Evolutionary conservation across 2,113 vertebrate genomes (phyloP), one percentile per base, ranked within the genome.

Genomic region (Muntiacus reevesi): DNA sequence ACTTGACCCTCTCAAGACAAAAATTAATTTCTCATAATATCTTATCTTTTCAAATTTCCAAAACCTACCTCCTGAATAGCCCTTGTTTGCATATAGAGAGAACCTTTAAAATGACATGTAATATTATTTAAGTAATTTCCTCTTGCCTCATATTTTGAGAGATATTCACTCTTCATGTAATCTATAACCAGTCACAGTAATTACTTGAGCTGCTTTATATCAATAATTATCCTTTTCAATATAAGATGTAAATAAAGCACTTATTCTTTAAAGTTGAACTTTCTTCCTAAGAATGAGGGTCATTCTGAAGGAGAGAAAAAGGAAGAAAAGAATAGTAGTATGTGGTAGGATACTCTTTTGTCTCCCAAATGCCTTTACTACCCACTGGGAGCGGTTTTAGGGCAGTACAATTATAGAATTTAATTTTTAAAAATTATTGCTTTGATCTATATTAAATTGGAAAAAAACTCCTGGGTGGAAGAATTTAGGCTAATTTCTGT

Each of bases 381-480:
- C 59, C 55, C 36, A 52, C 0, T n/a, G 33, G 5, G 54, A 88
- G 6, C 62, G 3, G 36, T 71, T 87, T 52, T 54, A 11, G 71
- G 91, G 45, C 64, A 87, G 23, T 52, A 25, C 84, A 95, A 87
- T 74, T 79, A 47, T 11, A 59, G 59, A 90, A 19, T 64, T 94
- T 87, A 88, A 64, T 40, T 84, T 74, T 95, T 81, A 93, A 11
- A 13, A 97, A 94, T 92, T 84, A 93, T 71, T 85, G 16, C 88
- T 94, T 96, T 98, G 95, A 94, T 83, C 81, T 52, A 95, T 71
- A 81, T 95, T 94, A 97, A 95, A 93, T 87, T 87, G 33, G 27
- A 50, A 81, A 83, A 95, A 83, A 96, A 62, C 10, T 67, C 81
- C 33, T 17, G 50, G 50, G 81, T 76, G 67, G 85, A 76, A 95